Conservation (phyloP, 2,888 invertebrate genomes). For the Craniophora ligustri region DNA sequence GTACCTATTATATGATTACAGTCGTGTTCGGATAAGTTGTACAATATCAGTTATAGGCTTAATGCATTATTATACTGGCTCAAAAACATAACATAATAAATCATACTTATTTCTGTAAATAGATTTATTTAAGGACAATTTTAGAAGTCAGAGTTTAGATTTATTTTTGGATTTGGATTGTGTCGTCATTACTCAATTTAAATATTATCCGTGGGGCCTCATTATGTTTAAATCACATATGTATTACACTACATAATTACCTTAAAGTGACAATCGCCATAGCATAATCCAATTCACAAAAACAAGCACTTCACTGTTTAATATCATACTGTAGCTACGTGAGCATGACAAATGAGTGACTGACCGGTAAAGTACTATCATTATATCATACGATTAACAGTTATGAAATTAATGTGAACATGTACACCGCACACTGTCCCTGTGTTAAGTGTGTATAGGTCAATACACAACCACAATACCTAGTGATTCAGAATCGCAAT, state of each 20-base stretch:
- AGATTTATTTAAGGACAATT: too few relatives aligned
- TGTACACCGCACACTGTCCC: neutral
- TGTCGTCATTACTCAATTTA: too few relatives aligned
- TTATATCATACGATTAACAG: conserved; percentile 10
- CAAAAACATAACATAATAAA: too few relatives aligned
- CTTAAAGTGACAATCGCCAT: conserved; percentile 32
- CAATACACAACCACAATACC: neutral
- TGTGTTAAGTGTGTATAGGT: neutral
- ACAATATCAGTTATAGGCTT: too few relatives aligned
- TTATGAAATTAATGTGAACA: conserved; percentile 6
- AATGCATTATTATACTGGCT: too few relatives aligned
- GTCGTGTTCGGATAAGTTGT: too few relatives aligned
- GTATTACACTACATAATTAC: conserved; percentile 9
- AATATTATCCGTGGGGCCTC: too few relatives aligned
- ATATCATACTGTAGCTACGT: neutral
- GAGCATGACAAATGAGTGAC: conserved; percentile 7
- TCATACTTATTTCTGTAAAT: too few relatives aligned
- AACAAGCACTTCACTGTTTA: neutral
- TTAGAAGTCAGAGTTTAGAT: too few relatives aligned
- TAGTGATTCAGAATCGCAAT: neutral
- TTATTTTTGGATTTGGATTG: too few relatives aligned
- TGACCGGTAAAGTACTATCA: conserved; percentile 7
- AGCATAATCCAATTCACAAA: neutral
- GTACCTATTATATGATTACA: too few relatives aligned
- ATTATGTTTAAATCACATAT: too few relatives aligned